Evolutionary conservation across 2,113 vertebrate species (phyloP).

Genomic region (Perca flavescens): DNA sequence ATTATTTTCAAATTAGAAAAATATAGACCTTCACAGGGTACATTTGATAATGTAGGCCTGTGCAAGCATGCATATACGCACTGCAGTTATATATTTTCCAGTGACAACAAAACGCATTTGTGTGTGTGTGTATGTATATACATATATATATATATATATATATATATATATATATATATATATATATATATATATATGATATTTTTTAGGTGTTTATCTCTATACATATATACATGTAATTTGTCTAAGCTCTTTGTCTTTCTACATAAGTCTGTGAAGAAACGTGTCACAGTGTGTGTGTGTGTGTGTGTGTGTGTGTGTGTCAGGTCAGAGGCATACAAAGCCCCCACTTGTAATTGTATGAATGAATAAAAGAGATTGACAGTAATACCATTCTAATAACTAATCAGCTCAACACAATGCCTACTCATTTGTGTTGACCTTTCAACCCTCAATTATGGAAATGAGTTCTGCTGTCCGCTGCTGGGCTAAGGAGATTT

Average conservation of each 20-base stretch:
- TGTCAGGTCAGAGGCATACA: slow-evolving; percentile 72
- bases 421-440: slow-evolving; percentile 84
- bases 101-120: not conserved
- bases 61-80: not conserved
- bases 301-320: slow-evolving; percentile 29
- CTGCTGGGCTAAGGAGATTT: slow-evolving; percentile 78
- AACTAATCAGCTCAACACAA: slow-evolving; percentile 85
- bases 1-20: not conserved
- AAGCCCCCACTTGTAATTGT: slow-evolving; percentile 79
- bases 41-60: not conserved
- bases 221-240: not conserved
- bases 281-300: slow-evolving; percentile 36
- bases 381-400: slow-evolving; percentile 86
- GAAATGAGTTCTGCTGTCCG: slow-evolving; percentile 81
- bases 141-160: not conserved
- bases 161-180: no score
- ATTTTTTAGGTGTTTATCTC: slow-evolving; percentile 20
- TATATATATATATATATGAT: not conserved
- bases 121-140: not conserved
- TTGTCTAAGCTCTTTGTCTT: slow-evolving; percentile 34
- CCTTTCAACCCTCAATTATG: slow-evolving; percentile 88
- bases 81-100: not conserved
- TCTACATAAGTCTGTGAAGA: not conserved
- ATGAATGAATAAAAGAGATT: slow-evolving; percentile 82
- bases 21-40: not conserved